These are phyloP conservation scores for Pocillopora meandrina DNA, from an alignment of 92 coral and sea anemone species.

Conservation along the genomic window DNA sequence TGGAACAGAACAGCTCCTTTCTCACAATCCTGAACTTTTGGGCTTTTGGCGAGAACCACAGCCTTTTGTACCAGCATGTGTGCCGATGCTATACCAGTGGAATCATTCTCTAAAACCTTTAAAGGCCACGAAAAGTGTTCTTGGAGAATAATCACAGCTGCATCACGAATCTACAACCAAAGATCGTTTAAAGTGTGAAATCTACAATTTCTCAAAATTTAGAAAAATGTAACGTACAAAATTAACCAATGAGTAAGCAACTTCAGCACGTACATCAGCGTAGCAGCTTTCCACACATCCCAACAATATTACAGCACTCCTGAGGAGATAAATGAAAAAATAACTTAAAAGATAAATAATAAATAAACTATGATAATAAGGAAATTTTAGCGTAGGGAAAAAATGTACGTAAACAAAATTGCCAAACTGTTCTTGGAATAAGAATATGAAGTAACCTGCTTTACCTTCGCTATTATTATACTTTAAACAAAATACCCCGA, in stretches of 20 bases:
- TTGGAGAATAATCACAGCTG: constrained; percentile 62
- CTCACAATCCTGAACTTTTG: constrained; percentile 75
- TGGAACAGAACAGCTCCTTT: constrained; percentile 71
- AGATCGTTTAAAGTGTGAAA: too few relatives aligned
- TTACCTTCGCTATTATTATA: too few relatives aligned
- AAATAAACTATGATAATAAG: background rate
- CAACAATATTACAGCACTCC: constrained; percentile 62
- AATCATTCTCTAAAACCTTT: constrained; percentile 8
- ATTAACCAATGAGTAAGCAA: background rate
- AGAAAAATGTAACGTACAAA: background rate
- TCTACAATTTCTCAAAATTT: too few relatives aligned
- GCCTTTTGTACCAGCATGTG: constrained; percentile 45
- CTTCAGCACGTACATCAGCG: constrained; percentile 60
- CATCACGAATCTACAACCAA: constrained; percentile 62
- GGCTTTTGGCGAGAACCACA: constrained; percentile 49
- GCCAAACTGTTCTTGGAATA: too few relatives aligned
- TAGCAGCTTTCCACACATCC: constrained; percentile 73
- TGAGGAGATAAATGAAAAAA: background rate
- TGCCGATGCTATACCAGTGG: constrained; percentile 32
- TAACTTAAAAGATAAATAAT: too few relatives aligned
- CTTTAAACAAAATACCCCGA: too few relatives aligned
- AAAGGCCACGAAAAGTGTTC: constrained; percentile 66
- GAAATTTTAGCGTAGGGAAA: too few relatives aligned
- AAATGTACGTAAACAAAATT: too few relatives aligned
- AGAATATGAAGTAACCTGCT: too few relatives aligned